A percentile compares a stretch with the other conserved stretches of the same genome.
Conservation (phyloP, 2,113 vertebrate species). For the Eidolon helvum region DNA sequence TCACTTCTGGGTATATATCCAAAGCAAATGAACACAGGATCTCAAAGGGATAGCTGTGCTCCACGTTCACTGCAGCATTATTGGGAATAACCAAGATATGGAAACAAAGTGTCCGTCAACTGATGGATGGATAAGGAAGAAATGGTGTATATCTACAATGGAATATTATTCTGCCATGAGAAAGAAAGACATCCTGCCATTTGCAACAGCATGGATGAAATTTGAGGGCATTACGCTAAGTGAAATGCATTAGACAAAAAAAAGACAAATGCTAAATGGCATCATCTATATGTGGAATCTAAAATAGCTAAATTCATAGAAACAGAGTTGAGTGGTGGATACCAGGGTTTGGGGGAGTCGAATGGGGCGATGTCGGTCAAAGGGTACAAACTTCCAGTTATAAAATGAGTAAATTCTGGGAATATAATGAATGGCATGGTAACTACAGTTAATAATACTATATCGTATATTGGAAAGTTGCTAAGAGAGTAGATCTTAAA, state of each 20-base stretch:
- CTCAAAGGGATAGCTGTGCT: background rate
- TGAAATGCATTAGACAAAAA: background rate
- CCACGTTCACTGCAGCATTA: background rate
- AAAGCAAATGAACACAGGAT: background rate
- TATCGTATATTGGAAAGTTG: background rate
- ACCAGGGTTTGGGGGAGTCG: background rate
- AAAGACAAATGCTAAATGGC: background rate
- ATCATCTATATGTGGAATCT: background rate
- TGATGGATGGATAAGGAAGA: background rate
- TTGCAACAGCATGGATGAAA: background rate
- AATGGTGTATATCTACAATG: background rate
- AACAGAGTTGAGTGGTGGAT: background rate
- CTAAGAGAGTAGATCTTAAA: background rate
- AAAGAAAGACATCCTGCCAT: background rate
- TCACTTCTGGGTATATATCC: background rate
- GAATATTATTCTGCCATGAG: background rate
- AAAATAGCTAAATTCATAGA: background rate
- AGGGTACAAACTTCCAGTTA: background rate
- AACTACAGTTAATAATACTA: background rate
- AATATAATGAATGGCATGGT: background rate
- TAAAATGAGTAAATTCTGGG: background rate
- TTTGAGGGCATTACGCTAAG: background rate
- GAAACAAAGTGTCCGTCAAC: background rate
- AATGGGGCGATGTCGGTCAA: background rate
- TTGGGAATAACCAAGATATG: background rate